Percentiles rank a stretch among this genome's conserved stretches.
Conservation (phyloP, 2,797 vertebrate genomes). For the Ficedula albicollis region DNA sequence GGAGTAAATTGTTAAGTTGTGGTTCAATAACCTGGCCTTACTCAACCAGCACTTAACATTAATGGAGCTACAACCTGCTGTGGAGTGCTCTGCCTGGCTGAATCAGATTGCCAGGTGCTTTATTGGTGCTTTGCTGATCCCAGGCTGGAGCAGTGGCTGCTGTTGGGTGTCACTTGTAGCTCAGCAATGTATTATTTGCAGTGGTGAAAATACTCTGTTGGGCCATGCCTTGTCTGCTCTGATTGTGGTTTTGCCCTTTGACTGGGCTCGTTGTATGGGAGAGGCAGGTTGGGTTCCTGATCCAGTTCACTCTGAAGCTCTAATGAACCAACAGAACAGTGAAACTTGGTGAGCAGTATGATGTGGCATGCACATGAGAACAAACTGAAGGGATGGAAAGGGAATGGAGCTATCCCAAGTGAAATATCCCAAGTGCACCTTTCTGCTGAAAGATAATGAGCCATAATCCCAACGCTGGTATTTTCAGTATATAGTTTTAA, state of each 20-base stretch:
- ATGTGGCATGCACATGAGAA: fast-evolving
- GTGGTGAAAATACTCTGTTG: background rate
- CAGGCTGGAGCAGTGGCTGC: background rate
- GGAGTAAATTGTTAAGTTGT: slow-evolving; percentile 5
- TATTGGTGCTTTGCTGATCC: background rate
- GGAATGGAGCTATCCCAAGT: background rate
- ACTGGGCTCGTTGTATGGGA: background rate
- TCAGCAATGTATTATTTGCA: background rate
- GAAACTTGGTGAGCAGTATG: background rate
- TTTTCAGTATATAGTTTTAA: background rate
- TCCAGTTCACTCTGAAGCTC: background rate
- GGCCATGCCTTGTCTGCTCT: background rate
- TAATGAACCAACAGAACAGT: background rate
- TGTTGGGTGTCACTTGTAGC: background rate
- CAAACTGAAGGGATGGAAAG: background rate
- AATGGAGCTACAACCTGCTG: background rate
- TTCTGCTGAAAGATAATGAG: background rate
- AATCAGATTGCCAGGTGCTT: background rate
- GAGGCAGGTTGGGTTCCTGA: background rate
- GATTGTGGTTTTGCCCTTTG: background rate
- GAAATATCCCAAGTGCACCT: fast-evolving
- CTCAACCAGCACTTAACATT: background rate
- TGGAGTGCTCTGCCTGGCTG: background rate
- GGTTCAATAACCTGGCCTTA: slow-evolving; percentile 18
- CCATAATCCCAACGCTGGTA: background rate